Evolutionary conservation across 92 coral and sea anemone species (phyloP).

Genomic region (Pocillopora meandrina): DNA sequence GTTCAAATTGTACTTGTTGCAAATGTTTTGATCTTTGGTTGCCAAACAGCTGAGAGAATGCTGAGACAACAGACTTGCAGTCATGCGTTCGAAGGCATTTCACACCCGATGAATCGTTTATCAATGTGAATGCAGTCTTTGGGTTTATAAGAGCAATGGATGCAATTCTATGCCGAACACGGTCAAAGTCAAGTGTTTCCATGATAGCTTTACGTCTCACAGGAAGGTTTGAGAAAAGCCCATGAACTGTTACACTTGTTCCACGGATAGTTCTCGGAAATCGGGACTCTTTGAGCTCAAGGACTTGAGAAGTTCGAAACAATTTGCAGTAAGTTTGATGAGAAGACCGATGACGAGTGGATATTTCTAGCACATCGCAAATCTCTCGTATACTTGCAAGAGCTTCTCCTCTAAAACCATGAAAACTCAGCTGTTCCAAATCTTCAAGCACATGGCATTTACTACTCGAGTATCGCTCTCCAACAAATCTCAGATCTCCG

Average conservation of each 20-base stretch:
- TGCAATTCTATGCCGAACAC: conserved; percentile 80
- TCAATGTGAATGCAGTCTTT: conserved; percentile 71
- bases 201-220: conserved; percentile 83
- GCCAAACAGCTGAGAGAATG: conserved; percentile 92
- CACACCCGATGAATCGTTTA: conserved; percentile 76
- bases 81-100: conserved; percentile 78
- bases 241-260: conserved; percentile 81
- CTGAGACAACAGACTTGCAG: conserved; percentile 71
- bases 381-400: conserved; percentile 86
- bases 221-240: conserved; percentile 80
- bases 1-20: conserved; percentile 52
- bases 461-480: conserved; percentile 87
- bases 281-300: conserved; percentile 74
- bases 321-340: conserved; percentile 86
- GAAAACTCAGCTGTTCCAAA: conserved; percentile 60
- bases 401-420: conserved; percentile 97
- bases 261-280: conserved; percentile 79
- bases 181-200: conserved; percentile 80
- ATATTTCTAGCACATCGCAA: conserved; percentile 82
- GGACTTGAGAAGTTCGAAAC: conserved; percentile 70
- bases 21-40: conserved; percentile 78
- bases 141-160: conserved; percentile 89
- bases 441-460: conserved; percentile 87
- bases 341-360: conserved; percentile 82
- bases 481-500: conserved; percentile 70